Base-by-base conservation (phyloP, 1,140 invertebrate genomes). In the Polypedilum vanderplanki region DNA sequence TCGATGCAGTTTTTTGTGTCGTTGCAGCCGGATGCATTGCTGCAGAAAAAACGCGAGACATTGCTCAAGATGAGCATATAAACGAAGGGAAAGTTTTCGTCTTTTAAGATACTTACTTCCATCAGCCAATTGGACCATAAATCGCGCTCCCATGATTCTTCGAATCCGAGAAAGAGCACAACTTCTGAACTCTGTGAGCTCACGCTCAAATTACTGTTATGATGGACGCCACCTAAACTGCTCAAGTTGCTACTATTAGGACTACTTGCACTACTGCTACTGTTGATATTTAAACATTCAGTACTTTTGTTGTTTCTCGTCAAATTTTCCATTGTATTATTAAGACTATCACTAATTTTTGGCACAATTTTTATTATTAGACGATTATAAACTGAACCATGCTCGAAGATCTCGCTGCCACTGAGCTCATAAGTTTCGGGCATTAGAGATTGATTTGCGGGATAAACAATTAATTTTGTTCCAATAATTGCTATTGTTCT, bases 111-210 rank as follows among this genome's bases (percentile, higher is more conserved):
- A 77, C 76, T 80, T 82, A 88, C 88, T 84, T 88, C 84, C 80
- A 86, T 86, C 15, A 89, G 80, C 88, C 88, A 89, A 74, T 79
- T 79, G 64, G 85, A 85, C 88, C 88, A 89, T 76, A 88, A 82
- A 75, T 88, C 87, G 75, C 87, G 82, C 77, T 89, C 88, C 87
- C 87, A 88, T 41, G 86, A 82, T 75, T 87, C 85, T 76, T 86
- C 86, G 78, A 89, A 89, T 33, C 88, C 88, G 0, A 89, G 83
- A 77, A 88, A 89, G 9, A 89, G 40, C 7, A 74, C 64, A 17
- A 24, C 18, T 70, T 76, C 73, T 24, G 46, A 57, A 57, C 46
- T 57, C n/a, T 57, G 46, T 12, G 46, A 57, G 46, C 46, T 57
- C 12, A 57, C 46, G 12, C 73, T 73, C 1, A 74, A 41, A 40